phyloP scores from a whole-genome alignment of 2,113 vertebrate genomes.

The Phalacrocorax carbo region DNA sequence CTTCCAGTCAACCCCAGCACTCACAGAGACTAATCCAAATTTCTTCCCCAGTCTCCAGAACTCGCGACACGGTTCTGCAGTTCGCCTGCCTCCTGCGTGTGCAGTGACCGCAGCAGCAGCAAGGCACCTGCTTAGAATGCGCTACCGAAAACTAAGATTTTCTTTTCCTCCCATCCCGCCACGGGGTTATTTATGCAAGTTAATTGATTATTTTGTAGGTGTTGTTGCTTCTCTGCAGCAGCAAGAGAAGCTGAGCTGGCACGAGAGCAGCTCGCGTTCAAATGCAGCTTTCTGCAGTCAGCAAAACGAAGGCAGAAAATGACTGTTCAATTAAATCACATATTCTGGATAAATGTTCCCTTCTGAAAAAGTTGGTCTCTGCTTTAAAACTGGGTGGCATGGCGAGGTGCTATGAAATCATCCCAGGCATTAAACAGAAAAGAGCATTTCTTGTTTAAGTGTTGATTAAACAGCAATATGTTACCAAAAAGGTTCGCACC shows the following conservation, averaged over 20 bases:
- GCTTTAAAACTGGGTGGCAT: not conserved
- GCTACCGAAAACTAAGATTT: rapidly evolving
- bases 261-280: not conserved
- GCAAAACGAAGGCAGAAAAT: slow-evolving; percentile 28
- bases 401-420: slow-evolving; percentile 20
- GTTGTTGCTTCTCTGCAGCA: slow-evolving; percentile 1
- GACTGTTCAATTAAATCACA: not conserved
- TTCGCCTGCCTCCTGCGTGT: rapidly evolving
- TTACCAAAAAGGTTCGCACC: not conserved
- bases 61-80: rapidly evolving
- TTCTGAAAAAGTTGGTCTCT: not conserved
- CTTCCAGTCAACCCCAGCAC: not conserved
- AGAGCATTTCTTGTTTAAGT: slow-evolving; percentile 34
- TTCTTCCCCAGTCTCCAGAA: not conserved
- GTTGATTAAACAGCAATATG: slow-evolving; percentile 27
- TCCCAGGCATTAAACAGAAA: not conserved
- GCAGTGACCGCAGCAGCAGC: rapidly evolving
- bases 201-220: not conserved
- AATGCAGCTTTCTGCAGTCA: not conserved
- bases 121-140: rapidly evolving
- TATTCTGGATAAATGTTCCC: not conserved
- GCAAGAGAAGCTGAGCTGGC: slow-evolving; percentile 6
- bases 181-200: not conserved
- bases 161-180: not conserved
- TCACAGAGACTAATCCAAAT: rapidly evolving